phyloP scores from a whole-genome alignment of 2,113 vertebrate genomes.

The Otis tarda region DNA sequence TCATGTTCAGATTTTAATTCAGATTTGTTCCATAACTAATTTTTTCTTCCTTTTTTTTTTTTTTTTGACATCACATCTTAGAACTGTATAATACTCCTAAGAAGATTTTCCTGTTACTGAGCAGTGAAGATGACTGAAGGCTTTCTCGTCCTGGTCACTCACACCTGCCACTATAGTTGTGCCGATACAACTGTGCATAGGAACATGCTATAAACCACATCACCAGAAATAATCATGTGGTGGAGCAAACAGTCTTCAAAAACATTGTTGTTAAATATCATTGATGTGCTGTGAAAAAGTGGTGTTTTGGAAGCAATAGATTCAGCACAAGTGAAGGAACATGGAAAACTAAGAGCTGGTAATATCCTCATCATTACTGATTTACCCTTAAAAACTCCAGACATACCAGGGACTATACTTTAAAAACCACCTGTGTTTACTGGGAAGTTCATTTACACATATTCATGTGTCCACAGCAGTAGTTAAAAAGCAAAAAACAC shows the following conservation, averaged over 20 bases:
- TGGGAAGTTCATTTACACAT: not conserved
- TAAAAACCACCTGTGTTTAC: not conserved
- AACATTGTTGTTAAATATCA: not conserved
- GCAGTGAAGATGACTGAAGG: not conserved
- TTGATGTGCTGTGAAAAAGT: not conserved
- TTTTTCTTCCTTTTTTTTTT: not conserved
- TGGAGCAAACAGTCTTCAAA: not conserved
- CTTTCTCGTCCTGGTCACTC: not conserved
- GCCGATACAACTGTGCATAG: not conserved
- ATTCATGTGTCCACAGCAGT: not conserved
- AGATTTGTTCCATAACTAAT: not conserved
- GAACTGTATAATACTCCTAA: not conserved
- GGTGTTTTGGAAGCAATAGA: not conserved
- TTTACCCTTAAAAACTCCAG: not conserved
- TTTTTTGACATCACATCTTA: not conserved
- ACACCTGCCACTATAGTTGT: accelerated
- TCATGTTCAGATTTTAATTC: not conserved
- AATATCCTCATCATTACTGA: not conserved
- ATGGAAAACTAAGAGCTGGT: not conserved
- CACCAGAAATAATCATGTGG: not conserved
- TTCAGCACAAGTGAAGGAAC: not conserved
- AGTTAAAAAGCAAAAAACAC: not conserved
- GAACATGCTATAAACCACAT: not conserved
- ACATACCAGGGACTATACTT: not conserved
- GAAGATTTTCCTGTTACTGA: not conserved